Base-by-base conservation (phyloP, 1,140 invertebrate genomes). In the Zaprionus vittiger region DNA sequence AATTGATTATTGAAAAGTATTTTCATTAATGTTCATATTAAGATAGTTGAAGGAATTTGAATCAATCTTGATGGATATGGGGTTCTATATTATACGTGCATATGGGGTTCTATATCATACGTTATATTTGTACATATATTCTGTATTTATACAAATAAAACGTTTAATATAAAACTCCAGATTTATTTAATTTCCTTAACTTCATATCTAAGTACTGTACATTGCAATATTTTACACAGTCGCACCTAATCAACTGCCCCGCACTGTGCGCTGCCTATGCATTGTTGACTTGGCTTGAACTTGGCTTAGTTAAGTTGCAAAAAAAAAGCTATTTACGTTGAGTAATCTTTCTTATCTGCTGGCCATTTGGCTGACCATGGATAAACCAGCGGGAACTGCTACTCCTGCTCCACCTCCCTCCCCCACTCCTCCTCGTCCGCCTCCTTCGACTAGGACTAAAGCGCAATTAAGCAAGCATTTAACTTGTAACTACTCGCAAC, bases 401-500 rank as follows among this genome's bases (percentile, higher is more conserved):
- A 12, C 0, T 31, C 9, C 31, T 2, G 6, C 15, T 6, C 2
- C 41, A 2, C 7, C n/a, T 4, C 7, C 41, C 24, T 6, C 15
- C 2, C 38, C n/a, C 2, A 0, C 41, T 17, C 6, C n/a, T n/a
- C 38, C 5, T n/a, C 6, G 2, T 17, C n/a, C n/a, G 9, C n/a
- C 41, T 47, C 7, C n/a, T 17, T 17, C n/a, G 24, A 68, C 52
- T 65, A 60, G 41, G 56, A 76, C 41, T 67, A 61, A 63, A 41
- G 61, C 69, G 68, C 73, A 89, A 91, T 91, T 83, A 87, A 87
- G 73, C 63, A 37, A 73, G 71, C 72, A 91, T 91, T 91, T 89
- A 91, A 91, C 80, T 87, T 91, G 83, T 83, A 81, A 89, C 81
- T 79, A 61, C 78, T 73, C 38, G 68, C 65, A 87, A 81, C 85